Evolutionary conservation across 1,140 invertebrate genomes (phyloP).

Genomic region (Bombyx mori): ASM3026992v2 NC_085119.1:8601501-8602000

Average conservation of each 20-base stretch:
- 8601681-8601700: no score
- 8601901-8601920: slow-evolving; percentile 42
- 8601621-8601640: slow-evolving; percentile 44
- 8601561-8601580: slow-evolving; percentile 53
- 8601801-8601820: no score
- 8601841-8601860: slow-evolving; percentile 18
- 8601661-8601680: no score
- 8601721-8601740: no score
- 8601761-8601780: no score
- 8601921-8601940: slow-evolving; percentile 44
- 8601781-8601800: no score
- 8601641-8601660: no score
- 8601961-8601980: slow-evolving; percentile 17
- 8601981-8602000: not conserved
- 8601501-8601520: no score
- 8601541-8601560: slow-evolving; percentile 59
- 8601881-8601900: slow-evolving; percentile 17
- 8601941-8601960: slow-evolving; percentile 20
- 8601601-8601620: slow-evolving; percentile 69
- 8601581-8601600: slow-evolving; percentile 67
- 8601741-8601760: no score
- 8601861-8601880: slow-evolving; percentile 18
- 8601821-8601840: no score
- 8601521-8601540: no score
- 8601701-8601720: no score